Base-by-base conservation (phyloP, 2,113 vertebrate species). In the Gallinago jamesoni region DNA sequence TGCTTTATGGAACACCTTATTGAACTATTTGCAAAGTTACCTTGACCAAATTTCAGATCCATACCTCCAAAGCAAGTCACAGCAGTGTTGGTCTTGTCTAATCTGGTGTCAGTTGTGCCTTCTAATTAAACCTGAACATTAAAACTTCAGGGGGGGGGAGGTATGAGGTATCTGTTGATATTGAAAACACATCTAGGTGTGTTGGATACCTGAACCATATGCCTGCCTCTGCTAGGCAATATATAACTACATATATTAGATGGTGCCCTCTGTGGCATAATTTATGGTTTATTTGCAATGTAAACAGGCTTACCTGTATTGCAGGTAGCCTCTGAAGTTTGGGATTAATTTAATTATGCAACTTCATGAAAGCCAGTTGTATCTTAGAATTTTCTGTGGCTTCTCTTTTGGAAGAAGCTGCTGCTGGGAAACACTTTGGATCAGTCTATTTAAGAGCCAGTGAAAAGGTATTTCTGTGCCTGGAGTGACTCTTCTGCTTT, bases 141-240 rank as follows among this genome's bases (percentile, higher is more conserved):
- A 23, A 37, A 82, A 55, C 28, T 18, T 20, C 10, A 17, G 7
- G 3, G 4, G 52, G 35, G 52, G 27, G 27, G 12, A 23, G 41
- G 41, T 43, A 43, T 43, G 41, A 16, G 27, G 6, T 47, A 6
- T 50, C 7, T 10, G 12, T 6, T 68, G 35, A 24, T 73, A 7
- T 35, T 52, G 35, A 68, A 50, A 33, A 22, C 10, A 12, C 1
- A 2, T 47, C 3, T 0, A 19, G 24, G 10, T 43, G 2, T 74
- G 15, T 50, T 70, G 30, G 23, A 10, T 50, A 47, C 2, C 11
- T 43, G 69, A 85, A 14, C 24, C 4, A 16, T 12, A 5, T 39
- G 39, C 39, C 39, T 39, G 39, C 39, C 14, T 67, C 69, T 63
- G 12, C 45, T 57, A 41, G 14, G 7, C 1, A 2, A 2, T 31